Conservation (phyloP, 2,113 vertebrate genomes). For the Ptilonorhynchus violaceus region DNA sequence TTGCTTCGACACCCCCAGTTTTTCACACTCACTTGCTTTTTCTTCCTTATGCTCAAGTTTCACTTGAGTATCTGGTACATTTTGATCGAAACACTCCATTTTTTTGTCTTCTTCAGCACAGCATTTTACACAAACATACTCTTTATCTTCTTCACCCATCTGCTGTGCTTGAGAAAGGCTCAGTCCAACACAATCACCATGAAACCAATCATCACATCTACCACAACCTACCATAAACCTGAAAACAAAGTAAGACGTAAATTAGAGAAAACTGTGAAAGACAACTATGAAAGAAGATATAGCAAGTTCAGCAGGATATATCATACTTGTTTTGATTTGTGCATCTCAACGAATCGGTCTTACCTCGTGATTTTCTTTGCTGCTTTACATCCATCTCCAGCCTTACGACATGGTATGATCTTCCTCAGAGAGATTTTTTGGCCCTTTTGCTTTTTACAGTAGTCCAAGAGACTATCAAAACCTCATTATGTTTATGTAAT, state of each 20-base stretch:
- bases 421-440: not conserved
- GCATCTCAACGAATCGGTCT: not conserved
- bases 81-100: constrained; percentile 68
- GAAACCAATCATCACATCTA: constrained; percentile 98
- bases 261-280: not conserved
- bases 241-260: not conserved
- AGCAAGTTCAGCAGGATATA: not conserved
- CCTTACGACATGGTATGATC: constrained; percentile 54
- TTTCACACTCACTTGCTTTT: constrained; percentile 77
- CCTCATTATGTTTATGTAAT: not conserved
- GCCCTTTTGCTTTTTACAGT: not conserved
- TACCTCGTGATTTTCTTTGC: not conserved
- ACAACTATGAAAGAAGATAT: not conserved
- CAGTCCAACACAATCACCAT: constrained; percentile 94
- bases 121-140: constrained; percentile 94
- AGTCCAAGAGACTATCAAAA: constrained; percentile 26
- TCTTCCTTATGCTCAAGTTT: constrained; percentile 76
- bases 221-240: constrained; percentile 99
- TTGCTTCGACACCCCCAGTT: constrained; percentile 71
- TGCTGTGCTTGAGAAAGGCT: constrained; percentile 91
- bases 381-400: constrained; percentile 64
- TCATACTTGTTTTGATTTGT: not conserved
- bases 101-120: constrained; percentile 91
- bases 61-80: constrained; percentile 62
- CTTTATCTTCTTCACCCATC: constrained; percentile 96